phyloP scores from a whole-genome alignment of 2,797 vertebrate genomes.

The Tapera naevia region DNA sequence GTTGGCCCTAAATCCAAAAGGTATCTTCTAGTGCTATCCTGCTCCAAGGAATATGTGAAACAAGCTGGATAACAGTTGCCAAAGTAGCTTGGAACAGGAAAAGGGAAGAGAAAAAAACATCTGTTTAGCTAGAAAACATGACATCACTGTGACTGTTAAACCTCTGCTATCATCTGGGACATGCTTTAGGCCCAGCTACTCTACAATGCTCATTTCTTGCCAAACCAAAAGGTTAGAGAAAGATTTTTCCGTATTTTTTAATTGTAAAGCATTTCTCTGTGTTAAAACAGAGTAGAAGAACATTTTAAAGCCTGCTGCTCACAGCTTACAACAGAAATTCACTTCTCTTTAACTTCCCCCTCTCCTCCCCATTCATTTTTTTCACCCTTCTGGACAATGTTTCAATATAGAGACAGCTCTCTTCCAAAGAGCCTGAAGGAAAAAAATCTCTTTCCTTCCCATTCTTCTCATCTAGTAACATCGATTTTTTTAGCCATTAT shows the following conservation, averaged over 20 bases:
- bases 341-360: neutral
- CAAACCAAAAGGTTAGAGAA: neutral
- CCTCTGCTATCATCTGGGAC: neutral
- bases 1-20: neutral
- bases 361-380: neutral
- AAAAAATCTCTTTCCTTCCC: neutral
- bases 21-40: neutral
- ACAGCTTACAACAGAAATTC: neutral
- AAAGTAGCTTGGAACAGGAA: neutral
- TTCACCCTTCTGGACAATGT: neutral
- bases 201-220: neutral
- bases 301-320: neutral
- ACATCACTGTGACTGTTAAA: neutral
- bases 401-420: neutral
- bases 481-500: slow-evolving; percentile 7
- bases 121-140: neutral
- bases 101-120: neutral
- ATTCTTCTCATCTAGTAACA: neutral
- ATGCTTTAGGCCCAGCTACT: neutral
- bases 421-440: neutral
- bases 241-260: neutral
- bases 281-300: neutral
- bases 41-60: neutral
- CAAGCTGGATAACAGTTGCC: neutral
- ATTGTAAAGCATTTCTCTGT: neutral